Conservation (phyloP, 1,140 invertebrate genomes). For the Amphibalanus amphitrite region DNA sequence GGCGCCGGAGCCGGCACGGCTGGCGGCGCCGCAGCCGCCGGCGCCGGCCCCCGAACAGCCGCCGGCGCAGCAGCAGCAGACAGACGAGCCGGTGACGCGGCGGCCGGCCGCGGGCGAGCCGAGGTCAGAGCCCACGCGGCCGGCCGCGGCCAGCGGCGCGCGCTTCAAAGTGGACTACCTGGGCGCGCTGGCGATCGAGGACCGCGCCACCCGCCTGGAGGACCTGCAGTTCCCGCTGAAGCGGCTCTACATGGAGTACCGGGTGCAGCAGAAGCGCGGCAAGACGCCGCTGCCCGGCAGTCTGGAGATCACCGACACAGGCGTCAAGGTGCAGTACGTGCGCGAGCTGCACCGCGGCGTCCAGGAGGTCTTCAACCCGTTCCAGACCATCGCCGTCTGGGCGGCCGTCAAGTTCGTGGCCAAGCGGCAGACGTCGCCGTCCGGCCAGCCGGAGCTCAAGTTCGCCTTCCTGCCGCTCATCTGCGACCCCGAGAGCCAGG, state of each 20-base stretch:
- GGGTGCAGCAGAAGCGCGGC: constrained; percentile 25
- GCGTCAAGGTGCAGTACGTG: constrained; percentile 37
- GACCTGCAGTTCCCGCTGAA: constrained; percentile 62
- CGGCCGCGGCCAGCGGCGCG: constrained; percentile 9
- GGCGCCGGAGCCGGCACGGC: constrained; percentile 11
- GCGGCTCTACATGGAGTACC: constrained; percentile 52
- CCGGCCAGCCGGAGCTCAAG: constrained; percentile 23
- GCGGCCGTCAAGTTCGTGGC: constrained; percentile 54
- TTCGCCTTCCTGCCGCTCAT: constrained; percentile 71
- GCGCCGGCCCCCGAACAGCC: constrained; percentile 3
- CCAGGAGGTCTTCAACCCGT: constrained; percentile 46
- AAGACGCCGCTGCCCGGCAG: constrained; percentile 31
- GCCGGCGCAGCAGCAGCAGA: constrained; percentile 4
- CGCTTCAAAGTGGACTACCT: constrained; percentile 48
- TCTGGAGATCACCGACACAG: constrained; percentile 48
- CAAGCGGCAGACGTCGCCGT: constrained; percentile 13
- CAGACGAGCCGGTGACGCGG: constrained; percentile 1
- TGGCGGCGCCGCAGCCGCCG: constrained; percentile 10
- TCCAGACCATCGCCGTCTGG: constrained; percentile 78
- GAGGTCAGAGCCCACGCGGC: constrained; percentile 1
- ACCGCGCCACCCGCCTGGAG: constrained; percentile 59
- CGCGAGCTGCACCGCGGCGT: constrained; percentile 31
- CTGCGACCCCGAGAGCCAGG: constrained; percentile 52
- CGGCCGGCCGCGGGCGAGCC: neutral
- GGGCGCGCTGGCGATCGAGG: constrained; percentile 53